phyloP scores from a whole-genome alignment of 2,113 vertebrate species.

The Albula glossodonta region DNA sequence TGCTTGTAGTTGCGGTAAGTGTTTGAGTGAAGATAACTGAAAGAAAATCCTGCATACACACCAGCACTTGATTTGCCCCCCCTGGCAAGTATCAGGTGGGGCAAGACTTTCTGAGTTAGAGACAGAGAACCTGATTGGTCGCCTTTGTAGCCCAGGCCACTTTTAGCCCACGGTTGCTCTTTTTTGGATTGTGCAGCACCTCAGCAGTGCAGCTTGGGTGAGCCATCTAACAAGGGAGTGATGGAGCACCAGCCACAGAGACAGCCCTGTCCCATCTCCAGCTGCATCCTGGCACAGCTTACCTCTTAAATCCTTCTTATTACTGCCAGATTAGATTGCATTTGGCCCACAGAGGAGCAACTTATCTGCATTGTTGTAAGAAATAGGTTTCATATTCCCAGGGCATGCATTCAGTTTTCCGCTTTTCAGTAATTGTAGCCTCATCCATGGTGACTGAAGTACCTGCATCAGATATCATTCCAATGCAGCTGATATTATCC shows the following conservation, averaged over 20 bases:
- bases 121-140: neutral
- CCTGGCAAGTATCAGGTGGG: too few relatives aligned
- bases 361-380: slow-evolving; percentile 50
- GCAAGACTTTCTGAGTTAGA: neutral
- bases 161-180: neutral
- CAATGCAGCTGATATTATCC: neutral
- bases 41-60: too few relatives aligned
- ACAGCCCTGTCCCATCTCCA: neutral
- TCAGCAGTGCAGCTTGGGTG: neutral
- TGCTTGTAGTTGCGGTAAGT: too few relatives aligned
- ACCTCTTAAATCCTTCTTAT: slow-evolving; percentile 45
- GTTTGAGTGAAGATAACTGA: too few relatives aligned
- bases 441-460: slow-evolving; percentile 43
- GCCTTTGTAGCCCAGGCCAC: neutral
- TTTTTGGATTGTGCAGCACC: neutral
- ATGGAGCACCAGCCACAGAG: neutral
- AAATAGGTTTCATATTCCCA: slow-evolving; percentile 46
- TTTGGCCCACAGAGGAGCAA: slow-evolving; percentile 17
- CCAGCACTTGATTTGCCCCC: too few relatives aligned
- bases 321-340: slow-evolving; percentile 35
- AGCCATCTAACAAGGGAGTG: neutral
- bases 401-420: slow-evolving; percentile 39
- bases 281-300: neutral
- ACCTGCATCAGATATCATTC: neutral
- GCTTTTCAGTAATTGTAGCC: slow-evolving; percentile 48